A percentile compares a stretch with the other conserved stretches of the same genome.
Conservation (phyloP, 2,113 vertebrate species). For the Harpagus bidentatus region DNA sequence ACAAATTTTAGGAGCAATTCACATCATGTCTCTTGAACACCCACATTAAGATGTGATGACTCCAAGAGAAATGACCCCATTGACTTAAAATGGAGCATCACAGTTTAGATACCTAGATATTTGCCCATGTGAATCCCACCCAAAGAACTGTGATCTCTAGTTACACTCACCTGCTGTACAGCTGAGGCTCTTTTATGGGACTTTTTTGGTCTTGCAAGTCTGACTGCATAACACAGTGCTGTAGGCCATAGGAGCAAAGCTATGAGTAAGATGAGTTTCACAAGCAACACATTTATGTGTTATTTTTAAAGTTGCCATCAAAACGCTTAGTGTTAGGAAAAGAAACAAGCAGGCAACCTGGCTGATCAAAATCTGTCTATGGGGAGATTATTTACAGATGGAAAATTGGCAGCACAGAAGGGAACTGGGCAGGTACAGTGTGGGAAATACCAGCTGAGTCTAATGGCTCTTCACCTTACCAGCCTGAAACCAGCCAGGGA, state of each 20-base stretch:
- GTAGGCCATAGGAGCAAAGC: not conserved
- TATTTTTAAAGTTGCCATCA: not conserved
- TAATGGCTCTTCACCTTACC: not conserved
- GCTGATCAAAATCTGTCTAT: not conserved
- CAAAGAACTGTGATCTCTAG: not conserved
- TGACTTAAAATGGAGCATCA: not conserved
- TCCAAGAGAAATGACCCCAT: not conserved
- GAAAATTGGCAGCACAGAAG: not conserved
- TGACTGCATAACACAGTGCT: not conserved
- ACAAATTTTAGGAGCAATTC: not conserved
- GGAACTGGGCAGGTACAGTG: not conserved
- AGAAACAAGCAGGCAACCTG: not conserved
- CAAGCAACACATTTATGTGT: not conserved
- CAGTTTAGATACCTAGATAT: not conserved
- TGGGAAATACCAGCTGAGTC: not conserved
- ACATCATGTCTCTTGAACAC: not conserved
- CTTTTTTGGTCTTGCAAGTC: not conserved
- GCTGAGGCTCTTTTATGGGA: not conserved
- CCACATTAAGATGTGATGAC: not conserved
- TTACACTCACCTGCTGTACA: not conserved
- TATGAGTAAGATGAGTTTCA: not conserved
- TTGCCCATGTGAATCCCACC: not conserved
- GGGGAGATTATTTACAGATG: not conserved
- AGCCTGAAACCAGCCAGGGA: not conserved
- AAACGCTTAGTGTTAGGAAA: not conserved